These are phyloP conservation scores for Florisuga fusca DNA, from an alignment of 2,797 vertebrate genomes.

Conservation along the genomic window DNA sequence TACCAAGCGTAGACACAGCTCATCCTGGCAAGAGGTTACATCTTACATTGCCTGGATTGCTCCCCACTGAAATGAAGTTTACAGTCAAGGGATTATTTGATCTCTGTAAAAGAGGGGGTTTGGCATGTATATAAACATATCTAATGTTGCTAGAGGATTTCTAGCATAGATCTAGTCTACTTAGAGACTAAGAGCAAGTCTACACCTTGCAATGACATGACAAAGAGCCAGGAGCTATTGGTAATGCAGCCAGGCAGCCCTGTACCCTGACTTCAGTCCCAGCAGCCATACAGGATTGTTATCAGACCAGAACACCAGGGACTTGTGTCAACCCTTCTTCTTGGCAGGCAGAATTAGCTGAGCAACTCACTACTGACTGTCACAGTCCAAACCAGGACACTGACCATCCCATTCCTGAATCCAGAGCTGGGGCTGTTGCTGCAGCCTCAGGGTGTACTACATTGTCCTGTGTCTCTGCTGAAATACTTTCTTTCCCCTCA, in stretches of 20 bases:
- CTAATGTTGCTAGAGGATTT: not conserved
- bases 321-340: not conserved
- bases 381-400: no score
- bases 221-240: not conserved
- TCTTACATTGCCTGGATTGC: not conserved
- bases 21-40: not conserved
- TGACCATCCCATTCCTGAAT: not conserved
- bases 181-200: not conserved
- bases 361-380: not conserved
- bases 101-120: not conserved
- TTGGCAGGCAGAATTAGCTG: not conserved
- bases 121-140: not conserved
- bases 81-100: not conserved
- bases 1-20: not conserved
- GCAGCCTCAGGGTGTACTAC: not conserved
- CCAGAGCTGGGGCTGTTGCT: not conserved
- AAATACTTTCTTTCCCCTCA: not conserved
- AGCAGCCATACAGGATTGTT: not conserved
- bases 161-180: not conserved
- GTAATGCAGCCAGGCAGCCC: not conserved
- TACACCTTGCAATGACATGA: not conserved
- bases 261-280: not conserved
- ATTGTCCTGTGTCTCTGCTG: not conserved
- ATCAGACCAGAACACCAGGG: not conserved
- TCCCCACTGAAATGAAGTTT: not conserved